Conservation (phyloP, 1,140 invertebrate species). For the Adoxophyes honmai region DNA sequence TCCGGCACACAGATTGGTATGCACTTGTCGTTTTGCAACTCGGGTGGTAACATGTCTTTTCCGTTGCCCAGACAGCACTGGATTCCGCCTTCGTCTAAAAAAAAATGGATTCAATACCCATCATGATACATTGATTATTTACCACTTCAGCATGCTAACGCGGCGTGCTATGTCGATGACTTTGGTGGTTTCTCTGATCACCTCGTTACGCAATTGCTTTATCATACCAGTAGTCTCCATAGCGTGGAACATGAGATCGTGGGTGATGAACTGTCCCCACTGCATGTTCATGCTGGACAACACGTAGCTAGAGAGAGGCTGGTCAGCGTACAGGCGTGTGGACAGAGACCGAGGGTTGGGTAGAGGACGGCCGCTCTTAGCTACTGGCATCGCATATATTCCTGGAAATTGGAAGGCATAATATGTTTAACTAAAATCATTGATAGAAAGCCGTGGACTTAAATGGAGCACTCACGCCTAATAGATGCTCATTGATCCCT, state of each 20-base stretch:
- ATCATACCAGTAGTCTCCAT: conserved; percentile 68
- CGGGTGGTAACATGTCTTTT: conserved; percentile 47
- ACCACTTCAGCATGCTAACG: too few species aligned
- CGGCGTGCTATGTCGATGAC: too few species aligned
- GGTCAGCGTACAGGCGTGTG: conserved; percentile 63
- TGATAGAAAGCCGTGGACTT: too few species aligned
- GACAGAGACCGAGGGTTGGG: conserved; percentile 75
- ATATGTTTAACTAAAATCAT: too few species aligned
- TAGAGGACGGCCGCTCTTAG: conserved; percentile 58
- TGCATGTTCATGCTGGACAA: conserved; percentile 70
- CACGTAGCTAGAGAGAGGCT: conserved; percentile 52
- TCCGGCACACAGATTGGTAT: conserved; percentile 81
- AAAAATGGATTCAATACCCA: too few species aligned
- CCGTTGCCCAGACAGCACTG: conserved; percentile 75
- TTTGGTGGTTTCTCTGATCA: too few species aligned
- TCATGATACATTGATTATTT: too few species aligned
- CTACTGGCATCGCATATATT: conserved; percentile 66
- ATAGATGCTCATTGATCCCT: too few species aligned
- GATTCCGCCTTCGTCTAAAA: conserved; percentile 71
- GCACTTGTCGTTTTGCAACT: conserved; percentile 75
- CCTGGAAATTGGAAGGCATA: conserved; percentile 40
- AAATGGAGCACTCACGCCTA: too few species aligned
- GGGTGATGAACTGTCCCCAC: conserved; percentile 80
- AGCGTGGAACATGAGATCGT: conserved; percentile 73
- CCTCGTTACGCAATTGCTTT: not conserved